Conservation (phyloP, 2,888 invertebrate genomes). For the Globia sparganii region DNA sequence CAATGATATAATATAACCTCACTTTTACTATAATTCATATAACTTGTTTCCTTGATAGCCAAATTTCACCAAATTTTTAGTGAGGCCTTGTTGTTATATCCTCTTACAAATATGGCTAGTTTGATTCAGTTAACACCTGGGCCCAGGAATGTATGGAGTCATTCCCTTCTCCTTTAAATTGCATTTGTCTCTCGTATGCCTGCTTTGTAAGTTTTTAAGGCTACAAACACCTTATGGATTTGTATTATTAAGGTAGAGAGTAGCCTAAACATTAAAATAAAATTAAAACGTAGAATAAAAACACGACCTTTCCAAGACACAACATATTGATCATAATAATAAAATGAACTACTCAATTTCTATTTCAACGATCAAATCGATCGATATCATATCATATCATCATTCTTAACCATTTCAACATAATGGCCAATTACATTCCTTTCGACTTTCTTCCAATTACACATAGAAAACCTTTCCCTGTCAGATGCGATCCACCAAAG, state of each 20-base stretch:
- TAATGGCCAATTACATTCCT: constrained; percentile 2
- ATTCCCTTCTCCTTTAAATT: too few relatives aligned
- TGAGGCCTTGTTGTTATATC: too few relatives aligned
- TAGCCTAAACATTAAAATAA: neutral
- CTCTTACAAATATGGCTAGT: too few relatives aligned
- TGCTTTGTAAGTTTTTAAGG: neutral
- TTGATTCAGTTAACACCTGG: too few relatives aligned
- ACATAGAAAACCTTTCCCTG: constrained; percentile 28
- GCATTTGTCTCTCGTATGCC: too few relatives aligned
- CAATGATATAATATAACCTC: too few relatives aligned
- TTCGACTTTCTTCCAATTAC: constrained; percentile 51
- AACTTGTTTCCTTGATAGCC: too few relatives aligned
- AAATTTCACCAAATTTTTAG: too few relatives aligned
- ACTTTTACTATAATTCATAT: too few relatives aligned
- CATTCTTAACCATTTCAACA: constrained; percentile 1
- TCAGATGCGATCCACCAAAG: constrained; percentile 19
- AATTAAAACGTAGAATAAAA: too few relatives aligned
- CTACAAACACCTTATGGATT: neutral
- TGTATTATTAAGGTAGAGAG: neutral
- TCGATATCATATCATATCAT: neutral
- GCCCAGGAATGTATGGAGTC: too few relatives aligned
- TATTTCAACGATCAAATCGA: neutral
- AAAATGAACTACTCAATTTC: neutral
- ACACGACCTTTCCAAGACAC: neutral
- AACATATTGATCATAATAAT: too few relatives aligned